Percentiles rank a stretch among this genome's conserved stretches.
Conservation (phyloP, 2,888 invertebrate species). For the Cephus sareptanus region DNA sequence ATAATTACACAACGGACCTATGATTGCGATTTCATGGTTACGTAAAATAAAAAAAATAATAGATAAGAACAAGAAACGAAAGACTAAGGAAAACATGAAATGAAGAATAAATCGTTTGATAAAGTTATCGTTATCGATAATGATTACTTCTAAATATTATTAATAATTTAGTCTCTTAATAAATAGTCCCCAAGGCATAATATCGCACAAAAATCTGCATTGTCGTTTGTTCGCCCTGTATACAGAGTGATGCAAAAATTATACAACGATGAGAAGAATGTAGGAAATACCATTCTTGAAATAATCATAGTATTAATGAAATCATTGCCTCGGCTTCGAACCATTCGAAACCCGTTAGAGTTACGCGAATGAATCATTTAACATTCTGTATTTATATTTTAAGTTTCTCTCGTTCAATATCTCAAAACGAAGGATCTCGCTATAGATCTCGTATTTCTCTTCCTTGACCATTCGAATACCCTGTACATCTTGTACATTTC, state of each 20-base stretch:
- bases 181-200: background rate
- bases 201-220: background rate
- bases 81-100: background rate
- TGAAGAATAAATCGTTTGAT: background rate
- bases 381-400: background rate
- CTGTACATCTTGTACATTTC: background rate
- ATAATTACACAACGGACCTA: background rate
- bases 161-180: background rate
- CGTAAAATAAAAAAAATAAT: background rate
- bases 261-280: background rate
- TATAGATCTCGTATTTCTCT: background rate
- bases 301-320: background rate
- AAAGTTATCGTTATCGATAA: background rate
- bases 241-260: background rate
- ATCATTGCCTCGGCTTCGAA: background rate
- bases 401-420: background rate
- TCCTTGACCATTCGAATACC: background rate
- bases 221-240: background rate
- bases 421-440: background rate
- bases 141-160: background rate
- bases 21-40: background rate
- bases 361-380: background rate
- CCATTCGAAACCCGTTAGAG: background rate
- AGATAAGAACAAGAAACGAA: too few species aligned
- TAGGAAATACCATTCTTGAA: background rate